Conservation (phyloP, 1,140 invertebrate species). For the Drosophila varians region DNA sequence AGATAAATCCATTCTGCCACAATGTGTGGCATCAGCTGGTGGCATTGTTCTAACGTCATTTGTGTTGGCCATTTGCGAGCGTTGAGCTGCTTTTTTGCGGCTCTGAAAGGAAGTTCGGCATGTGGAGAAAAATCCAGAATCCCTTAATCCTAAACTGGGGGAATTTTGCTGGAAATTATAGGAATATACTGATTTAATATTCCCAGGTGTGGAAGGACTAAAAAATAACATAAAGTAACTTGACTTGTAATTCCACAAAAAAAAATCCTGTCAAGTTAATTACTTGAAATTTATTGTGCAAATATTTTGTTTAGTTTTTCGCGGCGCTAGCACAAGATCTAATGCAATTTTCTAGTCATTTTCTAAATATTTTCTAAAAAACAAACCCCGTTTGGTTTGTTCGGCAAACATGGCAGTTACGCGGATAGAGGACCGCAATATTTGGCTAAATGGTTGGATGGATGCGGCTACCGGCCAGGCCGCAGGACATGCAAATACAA, state of each 20-base stretch:
- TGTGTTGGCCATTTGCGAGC: slow-evolving; percentile 34
- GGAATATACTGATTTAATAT: background rate
- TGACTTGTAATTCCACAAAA: no score
- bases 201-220: background rate
- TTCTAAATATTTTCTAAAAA: slow-evolving; percentile 27
- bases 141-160: slow-evolving; percentile 20
- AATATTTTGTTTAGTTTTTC: background rate
- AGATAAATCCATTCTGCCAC: slow-evolving; percentile 12
- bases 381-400: slow-evolving; percentile 4
- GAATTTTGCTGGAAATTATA: slow-evolving; percentile 15
- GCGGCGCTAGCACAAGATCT: slow-evolving; percentile 21
- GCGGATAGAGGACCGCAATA: slow-evolving; percentile 37
- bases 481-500: slow-evolving; percentile 30
- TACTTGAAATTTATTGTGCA: background rate
- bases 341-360: slow-evolving; percentile 16
- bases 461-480: slow-evolving; percentile 29
- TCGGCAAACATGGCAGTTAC: slow-evolving; percentile 7
- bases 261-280: background rate
- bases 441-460: slow-evolving; percentile 67
- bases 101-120: slow-evolving; percentile 29
- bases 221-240: no score
- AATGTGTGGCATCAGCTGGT: slow-evolving; percentile 21
- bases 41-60: slow-evolving; percentile 48
- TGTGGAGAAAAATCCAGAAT: slow-evolving; percentile 29
- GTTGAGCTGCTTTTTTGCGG: slow-evolving; percentile 11